phyloP scores from a whole-genome alignment of 2,888 invertebrate species.

The Dendrolimus pini region DNA sequence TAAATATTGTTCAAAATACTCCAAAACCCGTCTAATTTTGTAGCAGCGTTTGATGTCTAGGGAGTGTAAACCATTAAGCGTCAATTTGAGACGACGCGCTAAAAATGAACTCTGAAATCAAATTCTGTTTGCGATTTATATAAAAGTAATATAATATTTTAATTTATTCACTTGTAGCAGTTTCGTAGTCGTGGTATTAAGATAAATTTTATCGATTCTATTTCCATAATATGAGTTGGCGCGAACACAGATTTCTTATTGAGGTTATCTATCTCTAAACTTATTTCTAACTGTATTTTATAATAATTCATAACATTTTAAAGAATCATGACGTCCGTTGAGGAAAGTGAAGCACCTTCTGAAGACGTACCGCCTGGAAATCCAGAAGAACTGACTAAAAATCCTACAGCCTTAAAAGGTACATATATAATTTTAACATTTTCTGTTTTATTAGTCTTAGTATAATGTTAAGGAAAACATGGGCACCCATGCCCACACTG shows the following conservation, averaged over 20 bases:
- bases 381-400: slow-evolving; percentile 79
- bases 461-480: too few species aligned
- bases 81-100: slow-evolving; percentile 22
- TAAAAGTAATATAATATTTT: too few species aligned
- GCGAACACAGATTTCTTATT: slow-evolving; percentile 29
- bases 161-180: too few species aligned
- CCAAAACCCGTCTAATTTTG: slow-evolving; percentile 22
- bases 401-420: slow-evolving; percentile 79
- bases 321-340: slow-evolving; percentile 50
- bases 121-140: too few species aligned
- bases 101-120: neutral
- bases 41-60: slow-evolving; percentile 11
- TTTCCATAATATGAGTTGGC: slow-evolving; percentile 29
- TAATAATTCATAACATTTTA: neutral
- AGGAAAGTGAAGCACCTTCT: slow-evolving; percentile 49
- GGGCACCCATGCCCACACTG: too few species aligned
- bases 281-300: neutral
- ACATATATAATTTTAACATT: slow-evolving; percentile 10
- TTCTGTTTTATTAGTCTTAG: neutral
- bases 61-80: slow-evolving; percentile 26
- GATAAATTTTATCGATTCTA: neutral
- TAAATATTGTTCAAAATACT: slow-evolving; percentile 6
- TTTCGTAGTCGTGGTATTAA: too few species aligned
- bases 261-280: neutral
- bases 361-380: slow-evolving; percentile 62